Evolutionary conservation across 2,797 vertebrate genomes (phyloP).

Genomic region (Brachyalestes nurse): DNA sequence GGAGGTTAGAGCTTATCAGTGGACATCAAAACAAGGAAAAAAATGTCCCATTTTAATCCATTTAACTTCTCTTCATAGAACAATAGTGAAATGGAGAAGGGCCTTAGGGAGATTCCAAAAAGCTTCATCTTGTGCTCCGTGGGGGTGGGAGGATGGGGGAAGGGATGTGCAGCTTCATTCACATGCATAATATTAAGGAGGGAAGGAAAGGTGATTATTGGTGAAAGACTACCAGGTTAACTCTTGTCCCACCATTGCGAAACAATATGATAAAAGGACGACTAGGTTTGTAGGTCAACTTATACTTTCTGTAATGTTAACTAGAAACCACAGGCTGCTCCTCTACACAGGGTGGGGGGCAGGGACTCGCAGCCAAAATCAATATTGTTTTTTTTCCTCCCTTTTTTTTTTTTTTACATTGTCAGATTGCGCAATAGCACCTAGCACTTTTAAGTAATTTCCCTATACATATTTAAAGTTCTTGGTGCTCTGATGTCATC

Average conservation of each 20-base stretch:
- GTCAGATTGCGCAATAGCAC: conserved; percentile 27
- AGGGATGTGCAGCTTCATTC: conserved; percentile 49
- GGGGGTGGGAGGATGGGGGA: conserved; percentile 56
- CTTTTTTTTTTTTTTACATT: neutral
- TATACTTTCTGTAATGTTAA: conserved; percentile 42
- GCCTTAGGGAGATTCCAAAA: conserved; percentile 51
- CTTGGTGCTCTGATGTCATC: neutral
- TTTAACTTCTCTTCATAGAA: conserved; percentile 15
- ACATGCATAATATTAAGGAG: conserved; percentile 57
- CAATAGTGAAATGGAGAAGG: conserved; percentile 49
- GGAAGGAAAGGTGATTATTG: conserved; percentile 49
- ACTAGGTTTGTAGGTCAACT: conserved; percentile 37
- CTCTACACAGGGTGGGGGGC: conserved; percentile 26
- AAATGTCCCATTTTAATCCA: conserved; percentile 7
- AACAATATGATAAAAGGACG: conserved; percentile 19
- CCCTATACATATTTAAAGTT: conserved; percentile 24
- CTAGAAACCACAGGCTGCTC: conserved; percentile 27
- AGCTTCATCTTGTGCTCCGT: conserved; percentile 51
- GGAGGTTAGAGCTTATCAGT: neutral
- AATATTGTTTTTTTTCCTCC: conserved; percentile 22
- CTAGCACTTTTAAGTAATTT: conserved; percentile 25
- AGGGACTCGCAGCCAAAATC: conserved; percentile 22
- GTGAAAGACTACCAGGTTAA: conserved; percentile 35
- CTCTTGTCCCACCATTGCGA: neutral
- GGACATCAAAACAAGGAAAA: neutral